Evolutionary conservation across 2,888 invertebrate genomes (phyloP), one percentile per base, ranked within the genome.

Genomic region (Polydesmus complanatus): DNA sequence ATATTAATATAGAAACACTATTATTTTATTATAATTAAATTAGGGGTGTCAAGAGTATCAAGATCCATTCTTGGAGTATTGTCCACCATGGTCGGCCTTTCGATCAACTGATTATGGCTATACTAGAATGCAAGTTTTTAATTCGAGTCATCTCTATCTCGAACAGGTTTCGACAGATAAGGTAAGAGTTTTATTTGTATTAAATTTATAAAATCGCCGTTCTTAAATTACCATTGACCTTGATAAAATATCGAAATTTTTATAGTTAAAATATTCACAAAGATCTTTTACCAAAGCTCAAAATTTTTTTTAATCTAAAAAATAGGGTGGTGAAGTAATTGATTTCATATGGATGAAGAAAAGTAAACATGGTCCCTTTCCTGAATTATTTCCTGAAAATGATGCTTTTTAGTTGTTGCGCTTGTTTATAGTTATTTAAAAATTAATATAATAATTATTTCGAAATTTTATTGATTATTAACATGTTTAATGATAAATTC

Each of bases 91-190:
- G 90, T 88, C 89, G 55, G 93, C 92, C 0, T 85, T 86, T 73
- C 82, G 88, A 27, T 88, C 85, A 63, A 75, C 79, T 63, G 94
- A 96, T 76, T 97, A 96, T 75, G 96, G 96, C 0, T 97, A 92
- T 73, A 88, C 91, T 1, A 78, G 91, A 62, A 77, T 97, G 77
- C 81, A 81, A 68, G 85, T 84, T 0, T 76, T 80, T 69, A 98
- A 97, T 75, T 71, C 70, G 11, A 86, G 92, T 0, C 96, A 97
- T 76, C 72, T 97, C 23, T 82, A 91, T 72, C 76, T 93, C 66
- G 90, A 95, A 72, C 95, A 97, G 80, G 82, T 88, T 11, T 78
- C 78, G 1, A 78, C 75, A 64, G 75, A 72, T 62, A 65, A 71
- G 66, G 74, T 73, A 57, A 37, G 8, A 37, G 14, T 37, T 37